A percentile compares a stretch with the other conserved stretches of the same genome.
Evolutionary conservation across 1,140 invertebrate genomes (phyloP).

Genomic region (Laupala kohalensis): DNA sequence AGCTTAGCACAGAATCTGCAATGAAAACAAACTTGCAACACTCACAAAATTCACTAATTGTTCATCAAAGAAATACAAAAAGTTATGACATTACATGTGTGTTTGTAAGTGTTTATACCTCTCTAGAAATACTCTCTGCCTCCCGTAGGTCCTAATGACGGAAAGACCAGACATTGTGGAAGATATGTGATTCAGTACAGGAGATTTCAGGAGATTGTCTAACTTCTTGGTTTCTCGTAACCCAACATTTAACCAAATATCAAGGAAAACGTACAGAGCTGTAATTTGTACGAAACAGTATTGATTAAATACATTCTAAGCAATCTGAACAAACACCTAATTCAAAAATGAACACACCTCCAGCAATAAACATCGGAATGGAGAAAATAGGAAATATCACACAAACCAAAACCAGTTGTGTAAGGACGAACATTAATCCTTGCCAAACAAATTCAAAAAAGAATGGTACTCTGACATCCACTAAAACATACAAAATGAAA

Average conservation of each 20-base stretch:
- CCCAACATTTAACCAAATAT: slow-evolving; percentile 23
- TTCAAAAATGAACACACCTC: slow-evolving; percentile 18
- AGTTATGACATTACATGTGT: too few species aligned
- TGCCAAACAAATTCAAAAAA: slow-evolving; percentile 33
- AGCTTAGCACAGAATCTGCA: slow-evolving; percentile 18
- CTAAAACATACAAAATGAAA: neutral
- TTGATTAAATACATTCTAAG: neutral
- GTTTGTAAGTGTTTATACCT: too few species aligned
- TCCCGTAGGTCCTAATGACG: slow-evolving; percentile 22
- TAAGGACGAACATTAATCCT: slow-evolving; percentile 28
- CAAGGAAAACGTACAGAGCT: slow-evolving; percentile 22
- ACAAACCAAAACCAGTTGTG: slow-evolving; percentile 32
- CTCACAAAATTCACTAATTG: too few species aligned
- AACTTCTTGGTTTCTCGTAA: slow-evolving; percentile 34
- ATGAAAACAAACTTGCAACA: neutral
- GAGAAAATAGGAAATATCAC: slow-evolving; percentile 36
- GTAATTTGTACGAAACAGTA: slow-evolving; percentile 9
- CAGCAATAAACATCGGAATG: slow-evolving; percentile 30
- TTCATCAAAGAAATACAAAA: too few species aligned
- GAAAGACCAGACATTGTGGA: slow-evolving; percentile 22
- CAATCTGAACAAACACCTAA: neutral
- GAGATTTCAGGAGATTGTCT: slow-evolving; percentile 36
- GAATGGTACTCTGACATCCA: slow-evolving; percentile 18
- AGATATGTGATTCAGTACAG: slow-evolving; percentile 24
- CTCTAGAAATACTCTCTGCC: slow-evolving; percentile 22